Evolutionary conservation across 2,888 invertebrate genomes (phyloP).

Genomic region (Electrophaes corylata): DNA sequence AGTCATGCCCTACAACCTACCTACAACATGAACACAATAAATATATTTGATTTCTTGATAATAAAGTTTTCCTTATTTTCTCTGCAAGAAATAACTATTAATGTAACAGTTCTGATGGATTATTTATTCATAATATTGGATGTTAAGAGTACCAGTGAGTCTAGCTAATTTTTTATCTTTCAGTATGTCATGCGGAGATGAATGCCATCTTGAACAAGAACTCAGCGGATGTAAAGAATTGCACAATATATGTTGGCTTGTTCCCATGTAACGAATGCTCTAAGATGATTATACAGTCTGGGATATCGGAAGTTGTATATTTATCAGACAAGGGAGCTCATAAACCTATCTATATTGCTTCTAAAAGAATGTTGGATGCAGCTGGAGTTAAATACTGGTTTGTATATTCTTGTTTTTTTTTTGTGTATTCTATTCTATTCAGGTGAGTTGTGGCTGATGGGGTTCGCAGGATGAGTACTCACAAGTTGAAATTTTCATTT

Average conservation of each 20-base stretch:
- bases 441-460: no score
- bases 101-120: no score
- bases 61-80: no score
- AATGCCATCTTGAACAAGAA: constrained; percentile 98
- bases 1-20: no score
- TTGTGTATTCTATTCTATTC: no score
- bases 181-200: constrained; percentile 99
- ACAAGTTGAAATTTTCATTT: no score
- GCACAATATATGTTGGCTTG: constrained; percentile 93
- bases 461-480: no score
- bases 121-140: no score
- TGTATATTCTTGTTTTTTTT: constrained; percentile 35
- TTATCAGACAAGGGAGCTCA: constrained; percentile 92
- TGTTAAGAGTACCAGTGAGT: neutral
- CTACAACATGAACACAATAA: no score
- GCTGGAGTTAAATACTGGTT: constrained; percentile 89
- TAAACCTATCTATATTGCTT: constrained; percentile 88
- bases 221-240: constrained; percentile 89
- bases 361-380: constrained; percentile 92
- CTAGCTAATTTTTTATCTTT: constrained; percentile 47
- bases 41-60: no score
- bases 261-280: constrained; percentile 99
- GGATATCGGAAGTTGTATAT: constrained; percentile 91
- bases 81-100: no score
- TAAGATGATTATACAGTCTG: constrained; percentile 97